A percentile compares a stretch with the other conserved stretches of the same genome.
phyloP scores from a whole-genome alignment of 2,888 invertebrate genomes.

The Eupithecia vulgata region DNA sequence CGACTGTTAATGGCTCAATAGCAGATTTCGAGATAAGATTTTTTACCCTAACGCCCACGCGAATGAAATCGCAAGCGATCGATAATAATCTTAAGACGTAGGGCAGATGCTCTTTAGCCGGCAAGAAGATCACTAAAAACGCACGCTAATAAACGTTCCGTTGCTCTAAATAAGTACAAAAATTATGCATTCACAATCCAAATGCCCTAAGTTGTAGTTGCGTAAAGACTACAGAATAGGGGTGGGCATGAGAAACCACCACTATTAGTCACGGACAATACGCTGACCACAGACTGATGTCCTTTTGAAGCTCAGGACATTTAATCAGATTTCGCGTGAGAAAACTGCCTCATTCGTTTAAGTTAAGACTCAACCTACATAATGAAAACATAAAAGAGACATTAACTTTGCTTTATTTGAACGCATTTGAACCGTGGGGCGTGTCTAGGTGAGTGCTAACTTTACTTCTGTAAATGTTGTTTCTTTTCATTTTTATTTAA shows the following conservation, averaged over 20 bases:
- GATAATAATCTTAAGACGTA: no score
- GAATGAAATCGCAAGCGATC: no score
- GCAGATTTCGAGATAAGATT: no score
- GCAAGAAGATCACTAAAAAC: no score
- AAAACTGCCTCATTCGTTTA: slow-evolving; percentile 46
- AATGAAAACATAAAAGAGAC: slow-evolving; percentile 42
- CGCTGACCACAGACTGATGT: slow-evolving; percentile 47
- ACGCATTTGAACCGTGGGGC: slow-evolving; percentile 10
- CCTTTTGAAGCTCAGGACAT: slow-evolving; percentile 44
- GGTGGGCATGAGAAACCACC: slow-evolving; percentile 42
- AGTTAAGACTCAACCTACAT: slow-evolving; percentile 42
- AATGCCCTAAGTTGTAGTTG: slow-evolving; percentile 17
- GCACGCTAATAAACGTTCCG: no score
- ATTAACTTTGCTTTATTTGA: slow-evolving; percentile 37
- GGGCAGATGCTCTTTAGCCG: no score
- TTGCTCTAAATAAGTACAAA: background rate
- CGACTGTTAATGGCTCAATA: no score
- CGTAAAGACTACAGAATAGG: slow-evolving; percentile 35
- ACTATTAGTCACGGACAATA: slow-evolving; percentile 48
- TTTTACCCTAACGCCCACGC: no score
- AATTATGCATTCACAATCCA: background rate
- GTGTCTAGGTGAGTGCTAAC: slow-evolving; percentile 11
- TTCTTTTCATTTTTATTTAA: slow-evolving; percentile 14
- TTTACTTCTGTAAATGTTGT: slow-evolving; percentile 15
- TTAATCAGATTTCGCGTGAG: slow-evolving; percentile 50